Base-by-base conservation (phyloP, 2,797 vertebrate species). In the Acanthopagrus latus region DNA sequence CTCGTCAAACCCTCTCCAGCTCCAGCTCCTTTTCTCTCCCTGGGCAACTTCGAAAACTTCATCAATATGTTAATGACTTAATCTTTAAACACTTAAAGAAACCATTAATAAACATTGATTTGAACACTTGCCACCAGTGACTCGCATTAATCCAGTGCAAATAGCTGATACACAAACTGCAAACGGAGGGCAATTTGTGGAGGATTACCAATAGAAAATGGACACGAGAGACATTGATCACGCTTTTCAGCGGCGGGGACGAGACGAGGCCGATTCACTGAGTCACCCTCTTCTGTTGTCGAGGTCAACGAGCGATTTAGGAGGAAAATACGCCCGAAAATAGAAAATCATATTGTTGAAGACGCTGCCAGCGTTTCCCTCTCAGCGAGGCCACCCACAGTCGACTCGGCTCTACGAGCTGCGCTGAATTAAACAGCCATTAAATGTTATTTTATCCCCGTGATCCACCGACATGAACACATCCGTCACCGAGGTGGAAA, bases 41-140 rank as follows among this genome's bases (percentile, higher is more conserved):
- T 95, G 94, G 95, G 95, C 95, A 96, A 96, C 95, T 95, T 94
- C 84, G 81, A 95, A 96, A 97, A 97, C 96, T 96, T 97, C 96
- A 97, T 98, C 97, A 97, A 97, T 97, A 98, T 97, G 96, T 95
- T 97, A 98, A 98, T 97, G 94, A 96, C 95, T 96, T 97, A 97
- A 97, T 98, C 97, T 97, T 97, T 97, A 97, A 97, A 96, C 95
- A 94, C 95, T 97, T 96, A 95, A 95, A 96, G 96, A 93, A 96
- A 95, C 95, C 96, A 96, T 96, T 97, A 97, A 96, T 93, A 96
- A 95, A 94, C 95, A 97, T 97, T 94, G 97, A 98, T 97, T 96
- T 95, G 81, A 91, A 94, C 93, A 96, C 95, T 97, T 88, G 64
- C 88, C 93, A 95, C 93, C 78, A 95, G 95, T 96, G 95, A 95